phyloP scores from a whole-genome alignment of 2,113 vertebrate species.

The Vicugna pacos region DNA sequence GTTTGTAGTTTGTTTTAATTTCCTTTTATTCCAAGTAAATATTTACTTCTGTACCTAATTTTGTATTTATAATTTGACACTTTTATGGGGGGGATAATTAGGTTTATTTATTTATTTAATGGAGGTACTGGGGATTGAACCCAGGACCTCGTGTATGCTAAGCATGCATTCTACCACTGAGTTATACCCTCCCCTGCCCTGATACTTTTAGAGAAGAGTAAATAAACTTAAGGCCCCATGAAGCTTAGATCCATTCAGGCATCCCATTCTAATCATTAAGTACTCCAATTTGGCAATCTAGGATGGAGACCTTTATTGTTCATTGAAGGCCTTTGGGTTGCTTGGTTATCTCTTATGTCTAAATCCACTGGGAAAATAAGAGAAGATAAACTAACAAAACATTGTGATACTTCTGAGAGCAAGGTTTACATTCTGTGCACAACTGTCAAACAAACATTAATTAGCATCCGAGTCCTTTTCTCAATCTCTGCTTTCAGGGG shows the following conservation, averaged over 20 bases:
- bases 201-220: neutral
- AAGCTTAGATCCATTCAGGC: neutral
- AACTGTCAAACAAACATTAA: neutral
- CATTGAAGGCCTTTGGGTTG: neutral
- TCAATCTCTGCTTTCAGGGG: neutral
- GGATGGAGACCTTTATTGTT: neutral
- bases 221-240: neutral
- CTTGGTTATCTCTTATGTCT: neutral
- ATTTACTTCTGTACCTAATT: neutral
- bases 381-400: neutral
- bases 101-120: too few relatives aligned
- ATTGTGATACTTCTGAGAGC: neutral
- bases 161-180: too few relatives aligned
- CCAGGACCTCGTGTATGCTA: too few relatives aligned
- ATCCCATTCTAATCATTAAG: neutral
- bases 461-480: neutral
- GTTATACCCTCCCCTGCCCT: too few relatives aligned
- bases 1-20: neutral
- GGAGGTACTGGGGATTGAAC: too few relatives aligned
- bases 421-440: neutral
- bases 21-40: constrained; percentile 16
- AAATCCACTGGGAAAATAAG: neutral
- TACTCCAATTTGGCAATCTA: neutral
- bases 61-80: neutral
- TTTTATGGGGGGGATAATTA: too few relatives aligned